Evolutionary conservation across 2,888 invertebrate species (phyloP), one percentile per base, ranked within the genome.

Genomic region (Labia minor): DNA sequence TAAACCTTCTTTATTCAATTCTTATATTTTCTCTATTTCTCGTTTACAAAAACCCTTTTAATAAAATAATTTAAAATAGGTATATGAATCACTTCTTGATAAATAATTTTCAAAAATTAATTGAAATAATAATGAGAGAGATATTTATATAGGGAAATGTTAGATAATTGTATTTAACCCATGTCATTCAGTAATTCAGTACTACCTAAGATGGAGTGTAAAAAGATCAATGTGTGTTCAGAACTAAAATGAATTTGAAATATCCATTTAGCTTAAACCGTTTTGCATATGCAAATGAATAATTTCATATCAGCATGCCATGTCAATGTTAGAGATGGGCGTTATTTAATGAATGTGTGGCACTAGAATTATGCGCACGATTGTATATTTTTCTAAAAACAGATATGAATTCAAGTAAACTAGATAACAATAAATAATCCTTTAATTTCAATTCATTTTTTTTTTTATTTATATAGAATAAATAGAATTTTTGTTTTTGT

Each of bases 281-380:
- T 49, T 49, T 49, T 49, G 49, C 49, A 49, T 49, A 49, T 49
- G 49, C 49, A 49, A 49, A 49, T 49, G 49, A 49, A 49, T 49
- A 49, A 49, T 49, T 49, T 16, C 49, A 49, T 49, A 49, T 49
- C 49, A 49, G 49, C 49, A 49, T 3, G 49, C 49, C 49, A 49
- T 49, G 49, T 49, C 49, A 49, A 49, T 49, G 49, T 49, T 49
- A 49, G 49, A 49, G 49, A 49, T 2, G 8, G 26, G 49, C 49
- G 49, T 49, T 49, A 49, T 49, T 49, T 49, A 49, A 49, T 49
- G 49, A 49, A 49, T 49, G 4, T 49, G 49, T 16, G 14, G 49
- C 49, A 49, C 49, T 49, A 49, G 49, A 49, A 49, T 49, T 49
- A 49, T 49, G 49, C 49, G 16, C 49, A 49, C 6, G 49, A 49